A percentile compares a stretch with the other conserved stretches of the same genome.
These are phyloP conservation scores for Rallus crepitans DNA, from an alignment of 2,797 vertebrate genomes.

Conservation along the genomic window DNA sequence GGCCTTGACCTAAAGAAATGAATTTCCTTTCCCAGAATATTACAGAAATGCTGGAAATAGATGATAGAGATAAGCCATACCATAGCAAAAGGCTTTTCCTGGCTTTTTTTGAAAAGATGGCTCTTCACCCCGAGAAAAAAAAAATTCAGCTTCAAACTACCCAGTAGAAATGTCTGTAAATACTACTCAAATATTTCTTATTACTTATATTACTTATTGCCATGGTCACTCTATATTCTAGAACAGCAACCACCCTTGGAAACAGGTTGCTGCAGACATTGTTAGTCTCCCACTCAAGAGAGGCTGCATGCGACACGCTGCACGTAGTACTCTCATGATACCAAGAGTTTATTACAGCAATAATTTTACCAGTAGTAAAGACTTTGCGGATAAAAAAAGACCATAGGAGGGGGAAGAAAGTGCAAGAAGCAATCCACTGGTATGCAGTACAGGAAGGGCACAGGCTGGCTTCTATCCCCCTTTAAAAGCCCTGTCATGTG, in stretches of 20 bases:
- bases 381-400: neutral
- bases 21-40: neutral
- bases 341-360: neutral
- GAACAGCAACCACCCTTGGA: neutral
- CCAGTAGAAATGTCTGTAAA: neutral
- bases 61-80: too few relatives aligned
- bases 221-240: neutral
- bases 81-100: neutral
- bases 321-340: accelerated
- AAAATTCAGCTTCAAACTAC: neutral
- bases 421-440: neutral
- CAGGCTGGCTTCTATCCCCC: neutral
- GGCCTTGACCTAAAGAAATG: neutral
- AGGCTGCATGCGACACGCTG: neutral
- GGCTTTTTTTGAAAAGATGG: neutral
- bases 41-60: neutral
- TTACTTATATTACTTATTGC: neutral
- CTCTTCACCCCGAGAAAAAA: neutral
- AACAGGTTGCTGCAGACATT: neutral
- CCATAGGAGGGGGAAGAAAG: neutral
- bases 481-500: neutral
- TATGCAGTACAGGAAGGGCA: neutral
- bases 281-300: neutral
- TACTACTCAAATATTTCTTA: neutral
- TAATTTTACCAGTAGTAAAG: neutral